Conservation (phyloP, 2,888 invertebrate genomes). For the Leuctra nigra region DNA sequence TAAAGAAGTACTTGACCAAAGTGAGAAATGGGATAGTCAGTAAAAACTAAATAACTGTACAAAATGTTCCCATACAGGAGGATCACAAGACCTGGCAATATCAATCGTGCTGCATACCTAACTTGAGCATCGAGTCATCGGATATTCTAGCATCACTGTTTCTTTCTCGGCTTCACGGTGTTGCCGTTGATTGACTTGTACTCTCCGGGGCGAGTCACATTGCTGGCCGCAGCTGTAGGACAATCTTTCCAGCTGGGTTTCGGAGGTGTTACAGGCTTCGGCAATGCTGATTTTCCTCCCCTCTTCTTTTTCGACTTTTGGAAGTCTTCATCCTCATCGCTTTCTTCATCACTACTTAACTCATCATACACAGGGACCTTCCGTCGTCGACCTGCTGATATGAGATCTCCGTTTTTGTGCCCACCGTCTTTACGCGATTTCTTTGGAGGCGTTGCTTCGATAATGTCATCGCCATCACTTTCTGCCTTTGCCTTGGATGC, state of each 20-base stretch:
- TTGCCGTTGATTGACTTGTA: neutral
- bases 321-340: neutral
- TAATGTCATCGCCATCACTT: neutral
- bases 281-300: too few relatives aligned
- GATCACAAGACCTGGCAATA: too few relatives aligned
- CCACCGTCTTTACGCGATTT: neutral
- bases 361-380: neutral
- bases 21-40: too few relatives aligned
- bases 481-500: neutral
- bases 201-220: neutral
- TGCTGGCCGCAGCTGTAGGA: neutral
- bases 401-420: neutral
- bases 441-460: neutral
- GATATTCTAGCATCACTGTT: too few relatives aligned
- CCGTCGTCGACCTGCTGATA: neutral
- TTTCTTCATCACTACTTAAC: neutral
- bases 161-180: neutral
- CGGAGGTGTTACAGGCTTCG: neutral
- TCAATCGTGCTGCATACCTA: too few relatives aligned
- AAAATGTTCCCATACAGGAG: too few relatives aligned
- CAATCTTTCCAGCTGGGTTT: neutral
- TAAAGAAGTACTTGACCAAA: too few relatives aligned
- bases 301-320: too few relatives aligned
- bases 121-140: too few relatives aligned
- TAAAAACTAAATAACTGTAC: too few relatives aligned